Evolutionary conservation across 2,113 vertebrate genomes (phyloP).

Genomic region (Perognathus longimembris): DNA sequence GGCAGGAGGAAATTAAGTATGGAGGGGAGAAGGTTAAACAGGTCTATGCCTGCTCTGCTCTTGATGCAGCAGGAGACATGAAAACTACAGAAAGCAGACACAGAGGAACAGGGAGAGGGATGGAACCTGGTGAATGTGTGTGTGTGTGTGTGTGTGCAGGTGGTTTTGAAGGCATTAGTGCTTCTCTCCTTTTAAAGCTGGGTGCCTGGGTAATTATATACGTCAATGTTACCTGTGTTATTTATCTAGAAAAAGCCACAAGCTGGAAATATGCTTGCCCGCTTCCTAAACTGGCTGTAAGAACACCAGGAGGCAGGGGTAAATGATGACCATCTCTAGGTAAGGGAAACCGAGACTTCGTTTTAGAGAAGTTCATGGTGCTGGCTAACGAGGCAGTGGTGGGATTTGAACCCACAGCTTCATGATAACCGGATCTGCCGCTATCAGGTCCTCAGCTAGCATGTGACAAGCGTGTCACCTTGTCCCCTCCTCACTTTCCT

Average conservation of each 20-base stretch:
- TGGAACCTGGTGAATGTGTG: not conserved
- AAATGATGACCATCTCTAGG: not conserved
- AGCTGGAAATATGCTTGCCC: not conserved
- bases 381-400: not conserved
- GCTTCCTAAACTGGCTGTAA: not conserved
- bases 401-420: not conserved
- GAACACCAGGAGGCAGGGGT: not conserved
- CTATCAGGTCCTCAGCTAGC: not conserved
- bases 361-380: slow-evolving; percentile 28
- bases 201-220: too few relatives aligned
- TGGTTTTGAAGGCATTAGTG: not conserved
- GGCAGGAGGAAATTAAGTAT: not conserved
- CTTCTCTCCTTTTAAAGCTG: slow-evolving; percentile 27
- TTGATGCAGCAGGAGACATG: not conserved
- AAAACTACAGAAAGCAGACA: not conserved
- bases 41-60: not conserved
- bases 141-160: not conserved
- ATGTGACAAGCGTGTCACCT: not conserved
- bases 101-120: not conserved
- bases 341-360: not conserved
- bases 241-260: not conserved
- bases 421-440: not conserved
- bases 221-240: not conserved
- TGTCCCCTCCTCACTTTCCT: not conserved
- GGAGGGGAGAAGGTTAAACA: not conserved